Evolutionary conservation across 2,797 vertebrate species (phyloP).

Genomic region (Enteromius thamalakanensis): DNA sequence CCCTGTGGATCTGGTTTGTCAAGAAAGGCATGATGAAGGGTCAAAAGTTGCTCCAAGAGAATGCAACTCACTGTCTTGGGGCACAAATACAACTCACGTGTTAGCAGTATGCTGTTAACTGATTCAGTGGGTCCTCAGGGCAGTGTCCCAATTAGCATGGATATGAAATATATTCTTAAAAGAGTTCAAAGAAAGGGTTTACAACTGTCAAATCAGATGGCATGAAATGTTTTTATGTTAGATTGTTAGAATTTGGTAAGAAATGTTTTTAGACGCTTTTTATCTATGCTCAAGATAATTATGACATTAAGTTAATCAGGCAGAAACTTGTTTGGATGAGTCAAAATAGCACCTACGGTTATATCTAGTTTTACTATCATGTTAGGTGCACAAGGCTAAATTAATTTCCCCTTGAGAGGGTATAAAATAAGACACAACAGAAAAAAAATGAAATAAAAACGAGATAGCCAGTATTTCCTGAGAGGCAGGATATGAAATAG

Average conservation of each 20-base stretch:
- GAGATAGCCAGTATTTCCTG: background rate
- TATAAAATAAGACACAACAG: background rate
- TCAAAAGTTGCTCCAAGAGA: constrained; percentile 33
- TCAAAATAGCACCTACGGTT: constrained; percentile 30
- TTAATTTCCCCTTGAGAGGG: background rate
- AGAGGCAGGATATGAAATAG: background rate
- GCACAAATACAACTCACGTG: constrained; percentile 11
- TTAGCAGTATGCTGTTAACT: constrained; percentile 21
- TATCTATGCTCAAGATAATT: constrained; percentile 14
- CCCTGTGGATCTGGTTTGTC: constrained; percentile 16
- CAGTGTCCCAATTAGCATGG: background rate
- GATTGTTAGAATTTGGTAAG: background rate
- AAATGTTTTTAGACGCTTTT: constrained; percentile 1
- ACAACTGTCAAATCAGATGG: background rate
- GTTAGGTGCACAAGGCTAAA: constrained; percentile 14
- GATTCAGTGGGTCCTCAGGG: background rate
- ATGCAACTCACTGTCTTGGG: constrained; percentile 27
- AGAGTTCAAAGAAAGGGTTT: background rate
- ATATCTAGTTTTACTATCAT: constrained; percentile 27
- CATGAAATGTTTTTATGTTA: background rate
- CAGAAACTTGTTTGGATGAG: constrained; percentile 30
- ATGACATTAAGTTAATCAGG: constrained; percentile 38
- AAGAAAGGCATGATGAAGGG: constrained; percentile 33
- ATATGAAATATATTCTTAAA: constrained; percentile 2
- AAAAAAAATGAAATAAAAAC: background rate